Base-by-base conservation (phyloP, 2,113 vertebrate genomes). In the Pungitius pungitius region DNA sequence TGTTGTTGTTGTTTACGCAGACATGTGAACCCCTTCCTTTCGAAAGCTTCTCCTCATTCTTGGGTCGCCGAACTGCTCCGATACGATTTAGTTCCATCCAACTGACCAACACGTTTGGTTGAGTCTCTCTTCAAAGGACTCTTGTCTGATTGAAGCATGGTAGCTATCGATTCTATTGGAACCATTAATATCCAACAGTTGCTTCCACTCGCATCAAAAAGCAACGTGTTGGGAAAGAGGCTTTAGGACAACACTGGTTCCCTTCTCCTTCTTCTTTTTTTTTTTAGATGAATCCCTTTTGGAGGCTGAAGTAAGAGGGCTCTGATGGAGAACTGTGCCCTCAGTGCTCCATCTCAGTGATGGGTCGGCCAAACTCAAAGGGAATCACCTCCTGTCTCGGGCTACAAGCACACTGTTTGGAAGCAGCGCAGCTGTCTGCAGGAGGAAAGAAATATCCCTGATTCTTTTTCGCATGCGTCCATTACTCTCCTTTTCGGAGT, bases 401-500 rank as follows among this genome's bases (percentile, higher is more conserved):
- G 27, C 69, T 76, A 74, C 77, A 78, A 68, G 81, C 78, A 66
- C 68, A 72, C 70, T 67, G 69, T 80, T 71, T 60, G 81, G 62
- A 68, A 65, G 75, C 61, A 62, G 66, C 43, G 55, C 68, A 75
- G 66, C 77, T 79, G 79, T 85, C 79, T 85, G 69, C 74, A 20
- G 70, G 49, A 83, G 84, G 70, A 86, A 85, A 85, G 85, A 87
- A 79, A 85, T 80, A 77, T 89, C 86, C 82, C 83, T 81, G 60
- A 85, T 68, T n/a, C n/a, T n/a, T 35, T 63, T 89, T 82, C 85
- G 75, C 80, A 78, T 86, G 77, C 83, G 89, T 90, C 88, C 65
- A 87, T 92, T 90, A 91, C 85, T 67, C 69, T 82, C 73, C 75
- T 81, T 75, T 74, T 66, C 73, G 85, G 80, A 76, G 81, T 85